A percentile compares a stretch with the other conserved stretches of the same genome.
These are phyloP conservation scores for Temnothorax longispinosus DNA, from an alignment of 1,140 invertebrate species.

Conservation along the genomic window DNA sequence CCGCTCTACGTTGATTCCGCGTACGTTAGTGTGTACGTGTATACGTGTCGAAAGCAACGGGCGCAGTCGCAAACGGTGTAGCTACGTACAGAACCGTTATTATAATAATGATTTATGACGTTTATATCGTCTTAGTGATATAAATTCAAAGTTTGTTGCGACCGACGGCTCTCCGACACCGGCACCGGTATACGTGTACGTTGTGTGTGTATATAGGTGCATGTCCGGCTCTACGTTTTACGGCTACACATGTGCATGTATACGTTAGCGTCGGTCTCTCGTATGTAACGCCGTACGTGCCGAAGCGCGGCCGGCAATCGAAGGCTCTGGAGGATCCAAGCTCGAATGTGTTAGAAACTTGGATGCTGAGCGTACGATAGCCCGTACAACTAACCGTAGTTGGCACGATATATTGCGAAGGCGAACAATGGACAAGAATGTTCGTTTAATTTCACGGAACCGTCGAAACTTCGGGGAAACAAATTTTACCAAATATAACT, in stretches of 20 bases:
- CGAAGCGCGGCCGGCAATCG: constrained; percentile 53
- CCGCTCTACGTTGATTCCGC: constrained; percentile 33
- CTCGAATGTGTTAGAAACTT: constrained; percentile 51
- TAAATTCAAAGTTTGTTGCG: constrained; percentile 83
- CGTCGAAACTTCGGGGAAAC: not conserved
- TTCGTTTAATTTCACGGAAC: constrained; percentile 2
- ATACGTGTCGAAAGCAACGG: constrained; percentile 23
- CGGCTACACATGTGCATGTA: not conserved
- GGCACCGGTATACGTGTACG: constrained; percentile 6
- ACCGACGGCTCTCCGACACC: constrained; percentile 62
- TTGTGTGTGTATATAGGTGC: not conserved
- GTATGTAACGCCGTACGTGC: constrained; percentile 50
- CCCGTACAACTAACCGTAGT: constrained; percentile 19
- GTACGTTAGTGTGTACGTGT: constrained; percentile 8
- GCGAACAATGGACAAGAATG: constrained; percentile 36
- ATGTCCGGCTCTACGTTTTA: constrained; percentile 32
- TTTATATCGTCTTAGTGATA: constrained; percentile 83
- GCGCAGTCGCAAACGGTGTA: constrained; percentile 44
- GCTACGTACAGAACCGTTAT: constrained; percentile 75
- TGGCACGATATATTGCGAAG: constrained; percentile 58
- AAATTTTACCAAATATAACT: not conserved
- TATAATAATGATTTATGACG: constrained; percentile 83
- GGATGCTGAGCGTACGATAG: constrained; percentile 42
- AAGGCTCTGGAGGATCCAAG: constrained; percentile 50
- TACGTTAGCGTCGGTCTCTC: constrained; percentile 3